phyloP scores from a whole-genome alignment of 2,113 vertebrate genomes.

The Suricata suricatta region DNA sequence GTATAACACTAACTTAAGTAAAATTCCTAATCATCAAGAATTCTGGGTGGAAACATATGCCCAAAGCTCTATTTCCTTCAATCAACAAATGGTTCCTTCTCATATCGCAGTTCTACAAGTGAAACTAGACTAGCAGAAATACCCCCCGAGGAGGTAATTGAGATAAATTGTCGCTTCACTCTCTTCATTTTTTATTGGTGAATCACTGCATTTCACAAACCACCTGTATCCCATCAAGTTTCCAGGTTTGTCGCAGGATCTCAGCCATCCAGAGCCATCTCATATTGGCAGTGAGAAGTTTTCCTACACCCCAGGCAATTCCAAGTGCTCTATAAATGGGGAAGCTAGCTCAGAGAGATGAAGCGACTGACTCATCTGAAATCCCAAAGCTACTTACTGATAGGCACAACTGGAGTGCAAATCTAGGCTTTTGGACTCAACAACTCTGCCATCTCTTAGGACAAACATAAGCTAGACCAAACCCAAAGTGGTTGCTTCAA shows the following conservation, averaged over 20 bases:
- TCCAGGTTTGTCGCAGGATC: not conserved
- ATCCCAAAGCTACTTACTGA: not conserved
- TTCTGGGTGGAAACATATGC: not conserved
- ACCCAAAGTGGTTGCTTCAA: not conserved
- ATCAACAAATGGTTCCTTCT: not conserved
- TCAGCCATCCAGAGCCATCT: not conserved
- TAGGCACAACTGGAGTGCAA: not conserved
- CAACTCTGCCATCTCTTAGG: not conserved
- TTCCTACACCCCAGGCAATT: not conserved
- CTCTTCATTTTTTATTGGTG: not conserved
- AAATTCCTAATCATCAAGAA: not conserved
- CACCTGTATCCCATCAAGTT: too few species aligned
- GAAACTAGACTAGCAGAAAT: not conserved
- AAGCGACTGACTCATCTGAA: not conserved
- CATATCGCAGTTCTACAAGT: not conserved
- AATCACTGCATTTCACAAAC: not conserved
- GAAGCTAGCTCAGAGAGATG: not conserved
- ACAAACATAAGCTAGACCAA: not conserved
- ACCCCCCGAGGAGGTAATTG: not conserved
- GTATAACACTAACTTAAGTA: not conserved
- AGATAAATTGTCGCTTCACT: not conserved
- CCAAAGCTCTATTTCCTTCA: not conserved
- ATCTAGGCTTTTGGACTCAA: not conserved
- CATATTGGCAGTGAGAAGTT: not conserved
- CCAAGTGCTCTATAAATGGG: not conserved